phyloP scores from a whole-genome alignment of 2,797 vertebrate genomes.

The Acanthornis magna region DNA sequence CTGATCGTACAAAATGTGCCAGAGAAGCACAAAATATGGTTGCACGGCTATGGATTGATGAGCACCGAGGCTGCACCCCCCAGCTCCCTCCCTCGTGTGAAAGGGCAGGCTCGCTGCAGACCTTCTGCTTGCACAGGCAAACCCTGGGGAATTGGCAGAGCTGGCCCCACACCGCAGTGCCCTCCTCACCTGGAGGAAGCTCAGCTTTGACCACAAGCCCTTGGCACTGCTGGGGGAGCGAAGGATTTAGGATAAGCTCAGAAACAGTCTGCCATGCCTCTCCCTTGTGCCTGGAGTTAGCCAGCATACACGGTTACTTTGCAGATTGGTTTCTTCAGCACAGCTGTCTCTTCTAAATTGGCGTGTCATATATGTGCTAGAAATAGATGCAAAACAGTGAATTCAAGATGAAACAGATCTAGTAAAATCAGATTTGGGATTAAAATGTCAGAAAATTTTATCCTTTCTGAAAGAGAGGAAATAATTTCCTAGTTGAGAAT shows the following conservation, averaged over 20 bases:
- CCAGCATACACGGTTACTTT: accelerated
- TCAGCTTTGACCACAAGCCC: not conserved
- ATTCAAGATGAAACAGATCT: not conserved
- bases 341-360: not conserved
- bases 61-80: not conserved
- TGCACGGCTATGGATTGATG: not conserved
- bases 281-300: not conserved
- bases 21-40: not conserved
- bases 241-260: not conserved
- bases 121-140: not conserved
- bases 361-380: accelerated
- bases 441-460: not conserved
- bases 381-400: not conserved
- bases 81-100: not conserved
- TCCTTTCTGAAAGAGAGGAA: not conserved
- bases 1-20: not conserved
- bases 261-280: not conserved
- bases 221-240: accelerated
- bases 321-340: not conserved
- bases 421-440: not conserved
- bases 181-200: not conserved
- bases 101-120: not conserved
- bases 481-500: not conserved
- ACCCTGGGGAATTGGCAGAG: accelerated
- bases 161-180: accelerated